phyloP scores from a whole-genome alignment of 2,888 invertebrate species.

The Polydesmus complanatus region DNA sequence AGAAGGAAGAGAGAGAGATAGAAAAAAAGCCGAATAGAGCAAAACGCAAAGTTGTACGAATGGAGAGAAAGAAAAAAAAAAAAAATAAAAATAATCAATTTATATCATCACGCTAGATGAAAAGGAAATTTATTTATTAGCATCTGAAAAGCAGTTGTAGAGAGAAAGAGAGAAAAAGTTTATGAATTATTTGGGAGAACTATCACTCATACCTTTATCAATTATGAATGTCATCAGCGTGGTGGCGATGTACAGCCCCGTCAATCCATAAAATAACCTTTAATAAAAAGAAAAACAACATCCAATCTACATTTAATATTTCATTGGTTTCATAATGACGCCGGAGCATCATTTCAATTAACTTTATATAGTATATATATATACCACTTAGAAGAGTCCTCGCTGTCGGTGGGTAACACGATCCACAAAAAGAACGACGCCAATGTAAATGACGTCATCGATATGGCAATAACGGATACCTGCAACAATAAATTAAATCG shows the following conservation, averaged over 20 bases:
- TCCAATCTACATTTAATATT: neutral
- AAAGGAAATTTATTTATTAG: too few species aligned
- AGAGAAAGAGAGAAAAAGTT: too few species aligned
- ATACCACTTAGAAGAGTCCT: neutral
- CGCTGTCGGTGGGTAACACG: neutral
- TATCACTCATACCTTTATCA: neutral
- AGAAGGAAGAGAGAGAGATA: too few species aligned
- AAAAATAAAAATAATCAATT: too few species aligned
- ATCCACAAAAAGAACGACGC: neutral
- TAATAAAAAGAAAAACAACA: neutral
- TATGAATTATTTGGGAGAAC: too few species aligned
- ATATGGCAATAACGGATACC: neutral
- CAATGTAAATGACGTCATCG: neutral
- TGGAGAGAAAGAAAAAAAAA: too few species aligned
- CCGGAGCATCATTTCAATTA: neutral
- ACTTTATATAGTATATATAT: neutral
- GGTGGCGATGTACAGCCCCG: neutral
- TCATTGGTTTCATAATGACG: neutral
- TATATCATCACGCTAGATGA: too few species aligned
- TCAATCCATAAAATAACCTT: neutral
- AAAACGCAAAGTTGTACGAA: too few species aligned
- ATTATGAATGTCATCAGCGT: neutral
- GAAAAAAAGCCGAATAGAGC: too few species aligned
- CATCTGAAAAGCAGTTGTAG: too few species aligned
- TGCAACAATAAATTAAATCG: neutral